A percentile compares a stretch with the other conserved stretches of the same genome.
Evolutionary conservation across 2,888 invertebrate species (phyloP).

Genomic region (Oxytorus armatus): DNA sequence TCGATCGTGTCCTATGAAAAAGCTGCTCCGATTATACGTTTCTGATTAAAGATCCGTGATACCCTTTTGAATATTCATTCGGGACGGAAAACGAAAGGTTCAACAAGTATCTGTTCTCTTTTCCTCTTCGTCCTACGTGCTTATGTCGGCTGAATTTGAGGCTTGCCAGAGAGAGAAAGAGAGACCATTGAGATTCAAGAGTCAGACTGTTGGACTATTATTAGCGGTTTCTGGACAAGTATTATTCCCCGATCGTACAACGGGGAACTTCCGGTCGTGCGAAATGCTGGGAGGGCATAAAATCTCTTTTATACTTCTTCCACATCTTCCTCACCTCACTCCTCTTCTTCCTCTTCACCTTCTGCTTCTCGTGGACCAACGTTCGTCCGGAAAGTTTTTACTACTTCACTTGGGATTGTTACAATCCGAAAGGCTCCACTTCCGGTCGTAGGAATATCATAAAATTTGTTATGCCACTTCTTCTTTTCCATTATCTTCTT

Average conservation of each 20-base stretch:
- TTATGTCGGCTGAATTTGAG: conserved; percentile 16
- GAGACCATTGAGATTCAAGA: conserved; percentile 4
- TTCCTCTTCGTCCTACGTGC: conserved; percentile 27
- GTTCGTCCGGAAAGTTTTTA: conserved; percentile 40
- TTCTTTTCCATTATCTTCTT: neutral
- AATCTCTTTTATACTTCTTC: neutral
- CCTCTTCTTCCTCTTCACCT: neutral
- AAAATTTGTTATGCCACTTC: conserved; percentile 14
- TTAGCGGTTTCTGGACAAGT: conserved; percentile 46
- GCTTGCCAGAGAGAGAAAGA: conserved; percentile 23
- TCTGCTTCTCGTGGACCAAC: conserved; percentile 13
- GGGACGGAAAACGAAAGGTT: conserved; percentile 8
- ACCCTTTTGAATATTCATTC: conserved; percentile 54
- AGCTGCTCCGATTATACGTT: conserved; percentile 50
- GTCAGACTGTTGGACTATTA: conserved; percentile 33
- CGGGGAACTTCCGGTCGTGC: conserved; percentile 46
- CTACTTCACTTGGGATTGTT: neutral
- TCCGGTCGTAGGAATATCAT: conserved; percentile 46
- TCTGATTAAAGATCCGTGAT: conserved; percentile 36
- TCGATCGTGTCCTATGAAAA: too few relatives aligned
- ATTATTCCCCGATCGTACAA: conserved; percentile 24
- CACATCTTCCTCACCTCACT: neutral
- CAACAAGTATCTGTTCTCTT: neutral
- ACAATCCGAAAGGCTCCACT: conserved; percentile 15
- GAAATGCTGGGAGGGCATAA: conserved; percentile 1